These are phyloP conservation scores for Botia almorhae DNA, from an alignment of 2,797 vertebrate species.

Conservation along the genomic window DNA sequence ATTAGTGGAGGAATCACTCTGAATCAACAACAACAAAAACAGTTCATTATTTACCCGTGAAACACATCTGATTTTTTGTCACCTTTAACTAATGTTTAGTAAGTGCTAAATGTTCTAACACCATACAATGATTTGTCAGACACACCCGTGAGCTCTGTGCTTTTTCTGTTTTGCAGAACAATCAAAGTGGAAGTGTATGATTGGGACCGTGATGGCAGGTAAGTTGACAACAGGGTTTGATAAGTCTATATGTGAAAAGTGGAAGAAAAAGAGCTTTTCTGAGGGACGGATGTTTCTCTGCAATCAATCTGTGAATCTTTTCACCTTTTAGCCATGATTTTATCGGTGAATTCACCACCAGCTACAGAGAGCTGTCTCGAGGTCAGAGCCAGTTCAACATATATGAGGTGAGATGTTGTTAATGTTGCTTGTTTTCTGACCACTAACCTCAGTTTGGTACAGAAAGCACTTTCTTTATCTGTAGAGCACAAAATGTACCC, in stretches of 20 bases:
- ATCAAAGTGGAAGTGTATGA: conserved; percentile 98
- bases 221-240: conserved; percentile 56
- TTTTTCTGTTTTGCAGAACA: conserved; percentile 76
- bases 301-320: conserved; percentile 4
- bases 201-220: conserved; percentile 96
- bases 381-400: conserved; percentile 95
- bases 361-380: conserved; percentile 91
- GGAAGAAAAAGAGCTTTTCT: not conserved
- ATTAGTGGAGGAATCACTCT: not conserved
- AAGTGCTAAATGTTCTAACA: not conserved
- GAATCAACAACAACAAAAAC: conserved; percentile 12
- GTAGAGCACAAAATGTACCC: not conserved
- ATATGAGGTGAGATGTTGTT: conserved; percentile 84
- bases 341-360: conserved; percentile 96
- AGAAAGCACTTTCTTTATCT: not conserved
- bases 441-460: not conserved
- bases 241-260: not conserved
- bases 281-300: not conserved
- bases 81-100: not conserved
- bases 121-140: not conserved
- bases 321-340: conserved; percentile 87
- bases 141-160: not conserved
- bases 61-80: not conserved
- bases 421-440: not conserved
- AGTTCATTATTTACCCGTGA: conserved; percentile 1